A percentile compares a stretch with the other conserved stretches of the same genome.
Evolutionary conservation across 2,113 vertebrate genomes (phyloP).

Genomic region (Sisor rabdophorus): DNA sequence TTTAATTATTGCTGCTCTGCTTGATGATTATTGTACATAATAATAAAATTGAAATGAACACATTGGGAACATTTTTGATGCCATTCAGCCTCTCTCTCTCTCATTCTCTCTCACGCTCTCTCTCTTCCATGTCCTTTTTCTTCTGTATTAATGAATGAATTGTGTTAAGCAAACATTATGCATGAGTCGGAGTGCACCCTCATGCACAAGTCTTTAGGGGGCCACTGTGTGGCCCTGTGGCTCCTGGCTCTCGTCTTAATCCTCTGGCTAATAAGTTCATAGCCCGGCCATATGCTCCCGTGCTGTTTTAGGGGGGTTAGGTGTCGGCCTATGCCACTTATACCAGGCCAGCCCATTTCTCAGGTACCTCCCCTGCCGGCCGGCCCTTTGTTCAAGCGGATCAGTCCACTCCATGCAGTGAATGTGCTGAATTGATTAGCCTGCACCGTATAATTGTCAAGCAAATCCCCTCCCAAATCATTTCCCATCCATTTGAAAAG

Average conservation of each 20-base stretch:
- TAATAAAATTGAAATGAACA: not conserved
- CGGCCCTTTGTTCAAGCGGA: constrained; percentile 83
- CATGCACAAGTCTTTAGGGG: constrained; percentile 56
- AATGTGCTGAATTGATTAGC: constrained; percentile 92
- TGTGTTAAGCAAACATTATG: too few relatives aligned
- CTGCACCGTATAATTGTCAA: constrained; percentile 84
- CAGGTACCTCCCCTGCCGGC: constrained; percentile 84
- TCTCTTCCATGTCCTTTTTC: too few relatives aligned
- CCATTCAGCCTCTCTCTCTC: not conserved
- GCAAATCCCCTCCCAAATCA: constrained; percentile 85
- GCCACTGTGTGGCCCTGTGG: constrained; percentile 68
- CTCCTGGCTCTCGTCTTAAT: constrained; percentile 85
- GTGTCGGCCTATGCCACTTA: constrained; percentile 84
- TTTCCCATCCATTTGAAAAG: constrained; percentile 83
- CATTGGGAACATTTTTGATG: not conserved
- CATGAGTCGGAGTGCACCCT: constrained; percentile 23
- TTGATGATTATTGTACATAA: too few relatives aligned
- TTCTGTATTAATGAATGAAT: too few relatives aligned
- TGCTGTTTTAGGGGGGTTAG: constrained; percentile 77
- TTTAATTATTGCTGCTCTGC: not conserved
- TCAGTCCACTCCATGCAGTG: constrained; percentile 90
- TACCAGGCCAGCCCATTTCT: constrained; percentile 86
- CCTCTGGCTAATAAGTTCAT: constrained; percentile 92
- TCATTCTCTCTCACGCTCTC: too few relatives aligned
- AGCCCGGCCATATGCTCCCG: constrained; percentile 89